Base-by-base conservation (phyloP, 2,113 vertebrate genomes). In the Meriones unguiculatus region DNA sequence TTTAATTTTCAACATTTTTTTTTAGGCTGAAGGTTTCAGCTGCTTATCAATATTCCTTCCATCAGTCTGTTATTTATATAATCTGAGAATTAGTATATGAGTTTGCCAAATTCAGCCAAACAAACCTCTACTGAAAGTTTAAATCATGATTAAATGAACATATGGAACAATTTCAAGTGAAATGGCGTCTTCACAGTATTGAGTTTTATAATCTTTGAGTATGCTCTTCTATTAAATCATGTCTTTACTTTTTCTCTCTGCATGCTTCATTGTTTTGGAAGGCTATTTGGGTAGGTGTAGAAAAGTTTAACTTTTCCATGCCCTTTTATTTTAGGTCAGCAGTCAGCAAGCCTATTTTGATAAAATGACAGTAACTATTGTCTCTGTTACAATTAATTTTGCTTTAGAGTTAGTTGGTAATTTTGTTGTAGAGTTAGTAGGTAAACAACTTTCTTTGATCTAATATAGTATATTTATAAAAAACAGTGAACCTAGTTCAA, bases 41-140 rank as follows among this genome's bases (percentile, higher is more conserved):
- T 70, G 77, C n/a, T 95, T 76, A 78, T 5, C 22, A 32, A 65
- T 72, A 67, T 87, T 77, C 6, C 67, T 82, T 54, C 20, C 57
- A 5, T 80, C 24, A 77, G 30, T 86, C 65, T 67, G 50, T 14
- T 87, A 67, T 46, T 3, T 11, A 24, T 76, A 59, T 87, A 76
- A 90, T 50, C 82, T 87, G 90, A 72, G 73, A 87, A 93, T 87
- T 86, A n/a, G 7, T 13, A 69, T 18, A 22, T 82, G 18, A 89
- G 89, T 89, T 80, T 92, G 25, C 50, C 32, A 82, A 75, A 38
- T 38, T 18, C 82, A 81, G 38, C 67, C 46, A 94, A 96, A 70
- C 8, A 72, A 59, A 92, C 11, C 24, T 93, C 57, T 75, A 14
- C 13, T 94, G 18, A 14, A 52, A 69, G 13, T 69, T 86, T 86